phyloP scores from a whole-genome alignment of 2,113 vertebrate genomes.

The Apteryx mantelli region DNA sequence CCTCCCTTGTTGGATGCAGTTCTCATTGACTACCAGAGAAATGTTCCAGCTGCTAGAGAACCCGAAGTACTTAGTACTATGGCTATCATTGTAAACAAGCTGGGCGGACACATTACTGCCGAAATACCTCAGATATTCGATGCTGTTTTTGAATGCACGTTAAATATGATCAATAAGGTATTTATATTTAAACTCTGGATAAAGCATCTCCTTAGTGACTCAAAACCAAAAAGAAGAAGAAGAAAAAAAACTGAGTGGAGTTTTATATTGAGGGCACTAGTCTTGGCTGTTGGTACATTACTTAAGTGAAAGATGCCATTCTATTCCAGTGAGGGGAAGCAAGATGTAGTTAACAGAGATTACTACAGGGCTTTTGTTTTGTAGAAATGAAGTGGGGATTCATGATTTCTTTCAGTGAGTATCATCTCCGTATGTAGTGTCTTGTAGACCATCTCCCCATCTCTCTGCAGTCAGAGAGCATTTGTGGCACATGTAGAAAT shows the following conservation, averaged over 20 bases:
- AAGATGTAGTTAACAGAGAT: not conserved
- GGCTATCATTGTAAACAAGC: slow-evolving; percentile 99
- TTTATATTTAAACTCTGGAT: not conserved
- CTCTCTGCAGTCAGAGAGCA: not conserved
- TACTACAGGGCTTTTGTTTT: not conserved
- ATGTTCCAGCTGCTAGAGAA: slow-evolving; percentile 95
- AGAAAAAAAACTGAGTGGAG: too few species aligned
- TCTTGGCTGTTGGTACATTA: not conserved
- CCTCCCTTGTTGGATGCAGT: slow-evolving; percentile 96
- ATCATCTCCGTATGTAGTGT: rapidly evolving
- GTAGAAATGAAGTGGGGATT: rapidly evolving
- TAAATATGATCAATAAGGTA: slow-evolving; percentile 99
- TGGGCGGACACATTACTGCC: slow-evolving; percentile 95
- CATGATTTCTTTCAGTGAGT: not conserved
- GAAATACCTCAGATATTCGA: slow-evolving; percentile 99
- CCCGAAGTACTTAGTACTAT: slow-evolving; percentile 99
- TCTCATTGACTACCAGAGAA: slow-evolving; percentile 99
- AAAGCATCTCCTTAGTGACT: not conserved
- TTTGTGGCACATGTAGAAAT: not conserved
- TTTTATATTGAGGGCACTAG: not conserved
- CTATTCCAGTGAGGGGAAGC: not conserved
- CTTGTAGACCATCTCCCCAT: not conserved
- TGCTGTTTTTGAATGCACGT: slow-evolving; percentile 98
- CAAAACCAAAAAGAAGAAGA: not conserved
- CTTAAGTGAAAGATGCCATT: not conserved